Evolutionary conservation across 1,140 invertebrate genomes (phyloP).

Genomic region (Drosophila subpulchrella): DNA sequence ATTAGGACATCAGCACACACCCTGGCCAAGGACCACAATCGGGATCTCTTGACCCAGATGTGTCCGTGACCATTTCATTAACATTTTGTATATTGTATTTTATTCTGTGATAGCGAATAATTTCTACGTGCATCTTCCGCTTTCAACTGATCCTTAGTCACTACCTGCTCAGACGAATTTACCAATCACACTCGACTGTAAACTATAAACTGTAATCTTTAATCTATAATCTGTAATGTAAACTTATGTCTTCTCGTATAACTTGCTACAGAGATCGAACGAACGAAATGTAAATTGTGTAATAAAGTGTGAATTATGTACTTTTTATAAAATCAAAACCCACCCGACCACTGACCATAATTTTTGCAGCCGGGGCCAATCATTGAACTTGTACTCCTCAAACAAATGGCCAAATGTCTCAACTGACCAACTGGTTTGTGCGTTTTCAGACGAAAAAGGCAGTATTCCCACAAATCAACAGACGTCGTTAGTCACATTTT

Average conservation of each 20-base stretch:
- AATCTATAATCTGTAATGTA: slow-evolving; percentile 46
- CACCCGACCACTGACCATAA: slow-evolving; percentile 35
- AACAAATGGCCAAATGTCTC: slow-evolving; percentile 50
- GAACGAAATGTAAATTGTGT: slow-evolving; percentile 70
- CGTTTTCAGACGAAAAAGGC: slow-evolving; percentile 29
- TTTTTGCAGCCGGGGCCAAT: slow-evolving; percentile 41
- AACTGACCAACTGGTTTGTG: slow-evolving; percentile 68
- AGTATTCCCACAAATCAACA: slow-evolving; percentile 37
- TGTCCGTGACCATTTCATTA: slow-evolving; percentile 57
- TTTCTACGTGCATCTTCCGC: slow-evolving; percentile 46
- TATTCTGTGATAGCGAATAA: slow-evolving; percentile 82
- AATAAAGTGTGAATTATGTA: slow-evolving; percentile 82
- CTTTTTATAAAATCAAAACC: slow-evolving; percentile 80
- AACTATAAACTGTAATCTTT: slow-evolving; percentile 48
- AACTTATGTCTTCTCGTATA: slow-evolving; percentile 46
- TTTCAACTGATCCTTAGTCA: slow-evolving; percentile 73
- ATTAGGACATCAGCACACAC: slow-evolving; percentile 74
- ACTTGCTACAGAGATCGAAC: slow-evolving; percentile 67
- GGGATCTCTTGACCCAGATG: slow-evolving; percentile 13
- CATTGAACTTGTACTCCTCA: slow-evolving; percentile 75
- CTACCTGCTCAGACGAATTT: slow-evolving; percentile 78
- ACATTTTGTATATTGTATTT: slow-evolving; percentile 74
- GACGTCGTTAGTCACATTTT: slow-evolving; percentile 60
- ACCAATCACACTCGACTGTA: slow-evolving; percentile 47
- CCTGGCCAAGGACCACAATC: slow-evolving; percentile 15